phyloP scores from a whole-genome alignment of 2,797 vertebrate genomes.

The Oreonectes daqikongensis region DNA sequence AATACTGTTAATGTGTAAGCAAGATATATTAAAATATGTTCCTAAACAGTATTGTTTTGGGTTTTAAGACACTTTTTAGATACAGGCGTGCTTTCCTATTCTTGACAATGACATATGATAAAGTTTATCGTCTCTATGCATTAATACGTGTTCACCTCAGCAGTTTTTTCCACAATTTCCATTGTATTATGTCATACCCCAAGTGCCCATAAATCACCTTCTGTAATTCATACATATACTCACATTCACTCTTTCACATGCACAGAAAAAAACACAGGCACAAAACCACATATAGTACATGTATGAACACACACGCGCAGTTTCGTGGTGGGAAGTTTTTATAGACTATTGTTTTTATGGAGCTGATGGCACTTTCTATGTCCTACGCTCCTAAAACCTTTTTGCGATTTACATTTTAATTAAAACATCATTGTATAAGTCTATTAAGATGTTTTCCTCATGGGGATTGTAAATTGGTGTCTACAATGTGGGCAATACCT shows the following conservation, averaged over 20 bases:
- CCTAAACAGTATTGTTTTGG: background rate
- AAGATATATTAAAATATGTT: background rate
- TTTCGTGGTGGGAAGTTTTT: background rate
- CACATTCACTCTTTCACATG: background rate
- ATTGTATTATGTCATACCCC: background rate
- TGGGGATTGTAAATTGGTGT: background rate
- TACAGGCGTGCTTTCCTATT: too few relatives aligned
- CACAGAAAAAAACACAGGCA: background rate
- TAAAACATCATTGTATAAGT: background rate
- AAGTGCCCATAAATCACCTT: background rate
- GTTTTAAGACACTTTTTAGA: background rate
- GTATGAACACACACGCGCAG: background rate
- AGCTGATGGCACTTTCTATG: background rate
- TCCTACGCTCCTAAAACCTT: background rate
- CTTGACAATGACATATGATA: background rate
- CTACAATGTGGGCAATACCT: background rate
- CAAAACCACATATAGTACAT: background rate
- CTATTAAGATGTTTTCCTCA: background rate
- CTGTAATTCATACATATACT: background rate
- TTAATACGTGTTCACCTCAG: background rate
- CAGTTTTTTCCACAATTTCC: background rate
- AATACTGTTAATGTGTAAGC: background rate
- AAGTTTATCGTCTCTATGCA: background rate
- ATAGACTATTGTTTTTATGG: too few relatives aligned
- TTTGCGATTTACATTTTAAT: background rate